phyloP scores from a whole-genome alignment of 2,888 invertebrate species.

The Notodonta ziczac region DNA sequence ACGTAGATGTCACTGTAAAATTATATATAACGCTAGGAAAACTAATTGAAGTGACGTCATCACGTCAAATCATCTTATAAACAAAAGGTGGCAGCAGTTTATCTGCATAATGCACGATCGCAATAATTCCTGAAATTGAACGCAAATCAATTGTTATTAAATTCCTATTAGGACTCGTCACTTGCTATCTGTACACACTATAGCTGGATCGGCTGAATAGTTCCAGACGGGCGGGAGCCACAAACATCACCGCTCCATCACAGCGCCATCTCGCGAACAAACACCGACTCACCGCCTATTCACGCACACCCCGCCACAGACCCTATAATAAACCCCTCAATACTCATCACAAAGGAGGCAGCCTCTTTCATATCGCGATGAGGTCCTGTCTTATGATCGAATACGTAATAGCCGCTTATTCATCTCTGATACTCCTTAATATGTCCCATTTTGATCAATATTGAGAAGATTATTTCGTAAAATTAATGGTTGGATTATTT shows the following conservation, averaged over 20 bases:
- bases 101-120: too few relatives aligned
- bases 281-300: slow-evolving; percentile 57
- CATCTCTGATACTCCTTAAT: slow-evolving; percentile 10
- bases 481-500: too few relatives aligned
- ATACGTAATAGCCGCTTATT: slow-evolving; percentile 30
- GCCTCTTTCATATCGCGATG: slow-evolving; percentile 37
- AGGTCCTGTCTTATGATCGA: slow-evolving; percentile 39
- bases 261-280: slow-evolving; percentile 72
- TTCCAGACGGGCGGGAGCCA: slow-evolving; percentile 63
- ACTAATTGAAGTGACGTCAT: too few relatives aligned
- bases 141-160: neutral
- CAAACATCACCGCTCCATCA: slow-evolving; percentile 71
- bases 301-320: slow-evolving; percentile 31
- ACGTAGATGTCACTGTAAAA: neutral
- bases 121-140: too few relatives aligned
- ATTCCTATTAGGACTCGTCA: neutral
- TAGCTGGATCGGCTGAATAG: slow-evolving; percentile 64
- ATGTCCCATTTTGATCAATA: neutral
- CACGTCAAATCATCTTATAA: too few relatives aligned
- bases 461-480: neutral
- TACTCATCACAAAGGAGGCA: slow-evolving; percentile 36
- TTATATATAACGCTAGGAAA: neutral
- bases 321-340: slow-evolving; percentile 34
- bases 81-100: too few relatives aligned
- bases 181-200: slow-evolving; percentile 34